Conservation (phyloP, 2,797 vertebrate genomes). For the Sebastes glaucus region DNA sequence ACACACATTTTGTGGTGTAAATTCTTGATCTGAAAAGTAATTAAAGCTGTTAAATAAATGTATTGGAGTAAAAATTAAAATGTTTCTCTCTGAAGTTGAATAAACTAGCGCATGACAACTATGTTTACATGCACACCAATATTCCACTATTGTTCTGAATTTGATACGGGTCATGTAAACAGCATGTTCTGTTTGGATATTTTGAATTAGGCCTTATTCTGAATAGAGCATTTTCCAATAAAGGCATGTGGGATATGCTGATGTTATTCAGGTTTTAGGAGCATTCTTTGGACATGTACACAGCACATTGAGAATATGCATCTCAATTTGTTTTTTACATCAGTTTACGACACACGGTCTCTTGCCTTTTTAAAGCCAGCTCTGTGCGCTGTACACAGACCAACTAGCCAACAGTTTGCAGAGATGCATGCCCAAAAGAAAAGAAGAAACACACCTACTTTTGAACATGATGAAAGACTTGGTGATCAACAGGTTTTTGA, state of each 20-base stretch:
- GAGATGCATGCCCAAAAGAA: not conserved
- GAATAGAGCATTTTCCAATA: not conserved
- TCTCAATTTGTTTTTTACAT: not conserved
- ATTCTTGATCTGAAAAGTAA: too few relatives aligned
- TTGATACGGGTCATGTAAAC: too few relatives aligned
- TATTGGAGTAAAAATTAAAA: too few relatives aligned
- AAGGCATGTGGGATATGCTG: not conserved
- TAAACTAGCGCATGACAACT: not conserved
- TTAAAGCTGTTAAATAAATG: too few relatives aligned
- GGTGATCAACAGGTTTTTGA: not conserved
- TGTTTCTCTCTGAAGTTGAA: too few relatives aligned
- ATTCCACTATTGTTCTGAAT: too few relatives aligned
- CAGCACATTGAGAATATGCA: not conserved
- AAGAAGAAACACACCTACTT: not conserved
- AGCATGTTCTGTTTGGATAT: too few relatives aligned
- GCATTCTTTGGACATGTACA: not conserved
- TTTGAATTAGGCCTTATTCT: not conserved
- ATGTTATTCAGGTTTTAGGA: not conserved
- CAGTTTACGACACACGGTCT: not conserved
- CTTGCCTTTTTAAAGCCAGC: not conserved
- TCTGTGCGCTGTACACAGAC: too few relatives aligned
- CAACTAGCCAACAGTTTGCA: not conserved
- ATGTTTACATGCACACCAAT: too few relatives aligned
- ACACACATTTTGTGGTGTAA: too few relatives aligned
- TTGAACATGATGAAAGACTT: too few relatives aligned